Evolutionary conservation across 2,888 invertebrate species (phyloP).

Genomic region (Netelia virgata): DNA sequence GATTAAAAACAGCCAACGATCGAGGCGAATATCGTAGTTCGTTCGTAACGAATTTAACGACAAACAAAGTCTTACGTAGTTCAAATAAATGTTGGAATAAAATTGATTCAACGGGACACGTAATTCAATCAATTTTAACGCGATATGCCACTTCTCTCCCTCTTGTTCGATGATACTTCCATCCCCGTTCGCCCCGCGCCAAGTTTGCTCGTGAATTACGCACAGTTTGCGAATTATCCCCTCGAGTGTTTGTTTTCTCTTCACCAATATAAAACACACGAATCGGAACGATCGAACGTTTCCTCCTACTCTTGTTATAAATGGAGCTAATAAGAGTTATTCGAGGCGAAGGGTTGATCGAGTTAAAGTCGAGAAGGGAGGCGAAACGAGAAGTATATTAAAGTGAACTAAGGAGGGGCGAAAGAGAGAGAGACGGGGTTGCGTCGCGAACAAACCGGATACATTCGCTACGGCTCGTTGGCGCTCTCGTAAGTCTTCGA

Average conservation of each 20-base stretch:
- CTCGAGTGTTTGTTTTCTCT: slow-evolving; percentile 37
- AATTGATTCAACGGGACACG: neutral
- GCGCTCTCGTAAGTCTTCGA: slow-evolving; percentile 49
- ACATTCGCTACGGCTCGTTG: slow-evolving; percentile 7
- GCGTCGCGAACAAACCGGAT: neutral
- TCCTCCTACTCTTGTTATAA: slow-evolving; percentile 2
- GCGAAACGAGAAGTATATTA: slow-evolving; percentile 11
- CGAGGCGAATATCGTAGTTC: neutral
- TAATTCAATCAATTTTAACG: neutral
- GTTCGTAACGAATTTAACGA: neutral
- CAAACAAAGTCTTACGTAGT: neutral
- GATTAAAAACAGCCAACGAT: neutral
- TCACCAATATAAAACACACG: slow-evolving; percentile 32
- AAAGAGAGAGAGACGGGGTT: slow-evolving; percentile 2
- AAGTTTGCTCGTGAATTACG: slow-evolving; percentile 3
- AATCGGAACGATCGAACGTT: slow-evolving; percentile 26
- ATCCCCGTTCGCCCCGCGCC: neutral
- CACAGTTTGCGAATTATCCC: neutral
- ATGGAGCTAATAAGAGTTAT: slow-evolving; percentile 38
- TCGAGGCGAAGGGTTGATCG: slow-evolving; percentile 17
- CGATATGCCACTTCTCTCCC: neutral
- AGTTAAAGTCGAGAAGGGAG: slow-evolving; percentile 43
- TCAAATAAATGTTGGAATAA: neutral
- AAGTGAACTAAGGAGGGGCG: neutral
- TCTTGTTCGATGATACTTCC: neutral